Base-by-base conservation (phyloP, 1,140 invertebrate genomes). In the Ectropis grisescens region DNA sequence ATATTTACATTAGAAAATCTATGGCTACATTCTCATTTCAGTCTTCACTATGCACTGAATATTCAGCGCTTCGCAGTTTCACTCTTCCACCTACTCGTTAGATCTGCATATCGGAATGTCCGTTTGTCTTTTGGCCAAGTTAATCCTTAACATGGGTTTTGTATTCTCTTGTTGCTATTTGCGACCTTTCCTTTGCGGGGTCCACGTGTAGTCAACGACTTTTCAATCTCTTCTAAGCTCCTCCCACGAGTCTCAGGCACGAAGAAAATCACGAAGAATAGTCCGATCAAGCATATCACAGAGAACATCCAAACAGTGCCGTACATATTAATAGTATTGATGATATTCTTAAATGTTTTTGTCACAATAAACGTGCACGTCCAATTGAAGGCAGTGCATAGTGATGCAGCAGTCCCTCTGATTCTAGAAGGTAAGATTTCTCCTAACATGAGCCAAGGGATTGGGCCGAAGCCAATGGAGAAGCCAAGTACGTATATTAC, bases 371-470 rank as follows among this genome's bases (percentile, higher is more conserved):
- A 98, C 0, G 94, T 94, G 60, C 91, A 94, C 0, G 87, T 74
- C 94, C 95, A 98, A 69, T 95, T 97, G 55, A 94, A 93, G 7
- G 89, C 89, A 0, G 94, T 95, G 0, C 90, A 91, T 13, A 97
- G 67, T 1, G 93, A 91, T 7, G 93, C 94, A 0, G 94, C 95
- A 0, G 89, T 86, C 0, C 94, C 94, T 30, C 92, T 85, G 27
- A 94, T 90, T 66, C 89, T 93, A 0, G 88, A 83, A 7, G 92
- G 94, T 34, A 94, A 76, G 42, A 94, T 94, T 72, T 96, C 93
- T 15, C 95, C 95, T 88, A 96, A 92, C 90, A 97, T 94, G 3
- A 97, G 82, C 94, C 95, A 97, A 1, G 95, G 95, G 42, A 98
- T 92, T 1, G 95, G 95, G 0, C 95, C 96, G 53, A 93, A 93